Evolutionary conservation across 2,113 vertebrate species (phyloP).

Genomic region (Macquaria ambigua): DNA sequence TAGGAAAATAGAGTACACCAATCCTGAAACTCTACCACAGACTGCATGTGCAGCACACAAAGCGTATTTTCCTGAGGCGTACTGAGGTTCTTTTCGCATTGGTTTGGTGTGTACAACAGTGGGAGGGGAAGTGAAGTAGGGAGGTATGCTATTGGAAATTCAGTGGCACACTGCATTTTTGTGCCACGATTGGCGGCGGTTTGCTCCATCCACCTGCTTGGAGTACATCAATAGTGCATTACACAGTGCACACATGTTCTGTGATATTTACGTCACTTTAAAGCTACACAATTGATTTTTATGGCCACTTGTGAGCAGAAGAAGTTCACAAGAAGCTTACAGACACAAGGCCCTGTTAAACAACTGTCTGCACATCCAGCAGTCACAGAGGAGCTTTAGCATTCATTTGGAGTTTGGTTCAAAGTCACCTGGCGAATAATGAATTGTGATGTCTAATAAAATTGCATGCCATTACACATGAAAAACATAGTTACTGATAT

Average conservation of each 20-base stretch:
- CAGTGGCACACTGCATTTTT: background rate
- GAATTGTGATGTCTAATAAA: background rate
- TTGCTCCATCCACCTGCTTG: background rate
- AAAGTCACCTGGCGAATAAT: background rate
- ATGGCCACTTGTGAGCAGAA: background rate
- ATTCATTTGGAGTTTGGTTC: conserved; percentile 10
- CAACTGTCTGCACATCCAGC: background rate
- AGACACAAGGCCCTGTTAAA: background rate
- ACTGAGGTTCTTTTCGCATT: background rate
- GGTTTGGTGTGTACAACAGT: background rate
- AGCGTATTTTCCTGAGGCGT: background rate
- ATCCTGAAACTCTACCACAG: background rate
- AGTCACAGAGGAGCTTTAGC: background rate
- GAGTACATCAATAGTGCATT: background rate
- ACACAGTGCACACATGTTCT: background rate
- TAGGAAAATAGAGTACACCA: background rate
- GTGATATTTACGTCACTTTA: background rate
- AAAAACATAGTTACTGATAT: conserved; percentile 24
- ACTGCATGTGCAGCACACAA: background rate
- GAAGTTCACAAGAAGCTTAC: background rate
- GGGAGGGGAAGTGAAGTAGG: background rate
- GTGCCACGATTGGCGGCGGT: background rate
- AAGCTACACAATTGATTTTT: background rate
- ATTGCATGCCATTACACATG: background rate
- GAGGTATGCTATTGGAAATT: background rate